Evolutionary conservation across 2,113 vertebrate genomes (phyloP).

Genomic region (Trematocara variabile): DNA sequence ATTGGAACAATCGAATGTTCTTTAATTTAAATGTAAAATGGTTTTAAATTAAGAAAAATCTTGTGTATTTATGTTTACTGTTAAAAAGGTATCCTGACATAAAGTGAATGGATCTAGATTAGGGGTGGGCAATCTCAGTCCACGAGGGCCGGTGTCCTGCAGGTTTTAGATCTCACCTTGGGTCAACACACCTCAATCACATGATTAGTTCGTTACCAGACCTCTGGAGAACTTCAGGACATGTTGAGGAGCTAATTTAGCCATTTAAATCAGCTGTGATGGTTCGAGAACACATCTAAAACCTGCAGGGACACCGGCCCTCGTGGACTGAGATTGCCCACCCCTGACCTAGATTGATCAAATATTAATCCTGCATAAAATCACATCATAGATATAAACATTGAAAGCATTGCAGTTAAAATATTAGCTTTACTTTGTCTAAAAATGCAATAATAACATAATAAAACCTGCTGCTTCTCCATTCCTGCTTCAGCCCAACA

Average conservation of each 20-base stretch:
- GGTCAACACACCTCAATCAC: no score
- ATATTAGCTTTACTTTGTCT: not conserved
- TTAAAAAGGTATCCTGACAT: not conserved
- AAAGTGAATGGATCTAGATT: not conserved
- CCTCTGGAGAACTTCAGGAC: no score
- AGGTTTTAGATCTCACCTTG: no score
- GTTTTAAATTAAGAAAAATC: not conserved
- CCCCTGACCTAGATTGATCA: not conserved
- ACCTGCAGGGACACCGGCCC: no score
- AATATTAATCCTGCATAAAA: not conserved
- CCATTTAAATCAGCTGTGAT: no score
- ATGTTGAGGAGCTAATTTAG: no score
- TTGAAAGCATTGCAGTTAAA: not conserved
- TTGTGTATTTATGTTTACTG: not conserved
- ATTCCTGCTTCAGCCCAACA: not conserved
- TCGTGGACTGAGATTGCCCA: no score
- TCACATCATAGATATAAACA: not conserved
- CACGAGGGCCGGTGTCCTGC: no score
- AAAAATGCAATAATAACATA: not conserved
- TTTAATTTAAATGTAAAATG: not conserved
- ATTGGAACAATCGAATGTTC: not conserved
- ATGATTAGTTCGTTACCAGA: no score
- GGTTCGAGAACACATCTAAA: no score
- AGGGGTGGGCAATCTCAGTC: no score
- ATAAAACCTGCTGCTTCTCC: not conserved